Percentiles rank a stretch among this genome's conserved stretches.
These are phyloP conservation scores for Monopis laevigella DNA, from an alignment of 2,888 invertebrate species.

Conservation along the genomic window DNA sequence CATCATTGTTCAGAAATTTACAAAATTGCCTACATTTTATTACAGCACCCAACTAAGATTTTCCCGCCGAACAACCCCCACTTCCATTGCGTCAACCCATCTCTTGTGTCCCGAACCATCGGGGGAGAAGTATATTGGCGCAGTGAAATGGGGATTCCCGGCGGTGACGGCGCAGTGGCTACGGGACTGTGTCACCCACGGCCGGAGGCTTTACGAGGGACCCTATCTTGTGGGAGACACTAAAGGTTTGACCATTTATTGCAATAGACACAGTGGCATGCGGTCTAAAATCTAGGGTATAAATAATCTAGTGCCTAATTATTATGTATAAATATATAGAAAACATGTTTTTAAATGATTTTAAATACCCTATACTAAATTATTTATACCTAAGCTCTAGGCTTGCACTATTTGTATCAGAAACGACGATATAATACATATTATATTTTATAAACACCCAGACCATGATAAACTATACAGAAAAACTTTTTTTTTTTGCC, in stretches of 20 bases:
- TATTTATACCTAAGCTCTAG: too few species aligned
- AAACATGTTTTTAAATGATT: too few species aligned
- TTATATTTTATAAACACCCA: too few species aligned
- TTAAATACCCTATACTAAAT: too few species aligned
- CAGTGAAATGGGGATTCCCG: conserved; percentile 86
- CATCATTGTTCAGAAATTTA: too few species aligned
- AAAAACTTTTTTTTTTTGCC: too few species aligned
- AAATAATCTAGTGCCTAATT: too few species aligned
- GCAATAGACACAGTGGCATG: neutral
- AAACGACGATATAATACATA: too few species aligned
- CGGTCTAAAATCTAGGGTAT: neutral
- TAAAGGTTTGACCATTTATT: conserved; percentile 32
- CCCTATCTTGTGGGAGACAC: conserved; percentile 70
- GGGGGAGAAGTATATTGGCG: conserved; percentile 86
- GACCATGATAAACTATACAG: too few species aligned
- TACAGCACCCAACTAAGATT: conserved; percentile 52
- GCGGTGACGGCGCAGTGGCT: conserved; percentile 83
- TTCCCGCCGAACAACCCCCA: conserved; percentile 48
- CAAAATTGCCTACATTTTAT: too few species aligned
- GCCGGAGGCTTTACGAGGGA: conserved; percentile 61
- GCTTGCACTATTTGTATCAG: too few species aligned
- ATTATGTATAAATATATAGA: neutral
- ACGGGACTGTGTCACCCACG: conserved; percentile 70
- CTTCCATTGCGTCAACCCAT: conserved; percentile 77
- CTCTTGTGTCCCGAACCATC: conserved; percentile 76